Conservation (phyloP, 2,888 invertebrate genomes). For the Synanthedon formicaeformis region DNA sequence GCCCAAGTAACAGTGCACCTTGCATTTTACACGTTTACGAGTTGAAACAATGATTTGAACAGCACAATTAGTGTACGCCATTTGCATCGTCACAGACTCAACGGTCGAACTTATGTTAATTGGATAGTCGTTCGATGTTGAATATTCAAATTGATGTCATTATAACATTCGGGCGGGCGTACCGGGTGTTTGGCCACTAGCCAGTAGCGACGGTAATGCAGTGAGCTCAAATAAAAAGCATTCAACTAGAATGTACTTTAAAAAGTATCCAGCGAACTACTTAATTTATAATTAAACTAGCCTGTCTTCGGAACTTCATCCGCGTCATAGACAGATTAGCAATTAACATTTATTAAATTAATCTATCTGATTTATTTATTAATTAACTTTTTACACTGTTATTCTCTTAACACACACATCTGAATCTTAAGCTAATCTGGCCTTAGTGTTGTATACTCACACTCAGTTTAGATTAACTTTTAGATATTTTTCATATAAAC, state of each 20-base stretch:
- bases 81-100: conserved; percentile 64
- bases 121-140: conserved; percentile 65
- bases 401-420: too few species aligned
- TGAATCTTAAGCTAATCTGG: too few species aligned
- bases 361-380: too few species aligned
- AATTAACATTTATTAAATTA: too few species aligned
- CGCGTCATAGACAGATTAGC: too few species aligned
- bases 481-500: conserved; percentile 1
- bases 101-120: conserved; percentile 69
- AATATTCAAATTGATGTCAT: conserved; percentile 72
- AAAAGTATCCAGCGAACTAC: too few species aligned
- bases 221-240: conserved; percentile 57
- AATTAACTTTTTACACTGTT: too few species aligned
- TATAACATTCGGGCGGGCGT: conserved; percentile 63
- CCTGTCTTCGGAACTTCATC: too few species aligned
- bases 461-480: too few species aligned
- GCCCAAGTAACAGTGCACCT: not conserved
- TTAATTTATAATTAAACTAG: too few species aligned
- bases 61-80: conserved; percentile 60
- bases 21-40: not conserved
- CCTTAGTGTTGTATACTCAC: too few species aligned
- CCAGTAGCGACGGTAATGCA: conserved; percentile 57
- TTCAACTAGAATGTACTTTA: too few species aligned
- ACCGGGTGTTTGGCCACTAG: conserved; percentile 49
- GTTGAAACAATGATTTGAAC: conserved; percentile 34